Base-by-base conservation (phyloP, 2,113 vertebrate species). In the Hippocampus guttulatus region DNA sequence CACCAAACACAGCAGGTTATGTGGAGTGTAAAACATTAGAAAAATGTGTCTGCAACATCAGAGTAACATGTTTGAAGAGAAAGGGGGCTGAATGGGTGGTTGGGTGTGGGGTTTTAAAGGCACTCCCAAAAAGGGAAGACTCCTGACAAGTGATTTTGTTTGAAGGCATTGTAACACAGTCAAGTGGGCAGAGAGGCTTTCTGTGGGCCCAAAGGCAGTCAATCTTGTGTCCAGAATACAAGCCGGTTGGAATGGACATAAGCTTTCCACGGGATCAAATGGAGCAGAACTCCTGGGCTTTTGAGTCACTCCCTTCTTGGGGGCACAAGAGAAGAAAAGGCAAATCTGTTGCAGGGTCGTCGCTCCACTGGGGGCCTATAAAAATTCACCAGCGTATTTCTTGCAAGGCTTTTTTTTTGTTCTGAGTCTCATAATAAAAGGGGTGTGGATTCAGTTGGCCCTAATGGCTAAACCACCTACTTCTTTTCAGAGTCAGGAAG, bases 21-120 rank as follows among this genome's bases (percentile, higher is more conserved):
- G 96, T 95, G 95, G 96, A 96, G 94, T 97, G 95, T 95, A 95
- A 96, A 96, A 96, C 92, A 95, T 92, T 92, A 91, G 87, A 91
- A 87, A 92, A 93, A 93, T 92, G 92, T 92, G 93, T 94, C 92
- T 94, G 92, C 94, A 94, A 94, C 90, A 88, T 90, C 88, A 90
- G 86, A 93, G 91, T 70, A 88, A 85, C 92, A 91, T 73, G 87
- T 88, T 92, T 93, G 91, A 93, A 87, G 89, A 88, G 85, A 87
- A 86, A 86, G 84, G 81, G 75, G 82, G 88, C 85, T 78, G 68
- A 43, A 25, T 65, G 41, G 64, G 43, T 15, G 64, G 61, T n/a
- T 63, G 61, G 61, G 33, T 87, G 91, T 91, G 85, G 64, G 47
- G 74, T 90, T 92, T 88, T 91, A 92, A 92, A 93, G 91, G 92